Base-by-base conservation (phyloP, 2,113 vertebrate species). In the Peromyscus polionotus region DNA sequence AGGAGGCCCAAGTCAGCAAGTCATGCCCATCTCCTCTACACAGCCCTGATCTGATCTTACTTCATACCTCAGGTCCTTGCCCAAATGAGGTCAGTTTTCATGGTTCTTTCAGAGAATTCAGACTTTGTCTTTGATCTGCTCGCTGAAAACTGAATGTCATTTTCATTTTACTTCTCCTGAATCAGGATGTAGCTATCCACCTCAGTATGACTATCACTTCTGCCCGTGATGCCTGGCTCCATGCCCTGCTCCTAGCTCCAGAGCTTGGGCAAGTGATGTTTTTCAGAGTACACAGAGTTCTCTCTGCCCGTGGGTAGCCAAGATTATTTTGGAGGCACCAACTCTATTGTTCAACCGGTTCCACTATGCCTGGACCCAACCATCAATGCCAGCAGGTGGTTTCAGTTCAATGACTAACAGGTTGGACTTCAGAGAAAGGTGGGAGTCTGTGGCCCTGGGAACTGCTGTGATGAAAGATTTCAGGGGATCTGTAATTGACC, bases 251-350 rank as follows among this genome's bases (percentile, higher is more conserved):
- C 70, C 59, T 39, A 51, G 12, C 39, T 22, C 59, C 17, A 80
- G 28, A 4, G 81, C 45, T 89, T 81, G 68, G 45, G 42, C 51
- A 90, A 90, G n/a, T 57, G 31, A 94, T 2, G 19, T 57, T 33
- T 85, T 84, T 94, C 93, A 77, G 63, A 90, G 63, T 54, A 24
- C n/a, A 39, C 20, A n/a, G 67, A 70, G 77, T 86, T 91, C 59
- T 67, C 67, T 86, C 31, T 48, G 17, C 6, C 79, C 45, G 1
- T 28, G 48, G 67, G 31, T 36, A 42, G 59, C 54, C 33, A 86
- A 86, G 70, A 2, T n/a, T n/a, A 39, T 19, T 28, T 63, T 73
- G 39, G 22, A n/a, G 77, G 39, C 93, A 93, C 61, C 45, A 93
- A 16, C 24, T 61, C 67, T 70, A 79, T 3, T 77, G 12, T 45